Evolutionary conservation across 2,113 vertebrate genomes (phyloP).

Genomic region (Chaenocephalus aceratus): DNA sequence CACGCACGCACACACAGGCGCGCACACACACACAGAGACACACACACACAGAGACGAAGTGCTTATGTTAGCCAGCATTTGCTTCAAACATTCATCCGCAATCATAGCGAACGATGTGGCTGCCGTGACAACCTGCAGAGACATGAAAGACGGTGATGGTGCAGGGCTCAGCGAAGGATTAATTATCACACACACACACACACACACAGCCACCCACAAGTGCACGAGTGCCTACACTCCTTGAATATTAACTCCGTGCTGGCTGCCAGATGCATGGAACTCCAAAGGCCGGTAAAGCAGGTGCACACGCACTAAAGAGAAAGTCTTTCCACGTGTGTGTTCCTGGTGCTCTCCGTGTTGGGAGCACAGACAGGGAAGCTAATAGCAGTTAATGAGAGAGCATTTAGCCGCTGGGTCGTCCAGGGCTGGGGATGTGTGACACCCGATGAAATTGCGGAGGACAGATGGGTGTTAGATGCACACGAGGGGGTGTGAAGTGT

Average conservation of each 20-base stretch:
- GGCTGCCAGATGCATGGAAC: constrained; percentile 13
- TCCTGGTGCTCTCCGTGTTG: too few relatives aligned
- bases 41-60: too few relatives aligned
- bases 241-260: constrained; percentile 49
- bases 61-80: constrained; percentile 24
- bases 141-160: constrained; percentile 25
- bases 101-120: background rate
- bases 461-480: constrained; percentile 34
- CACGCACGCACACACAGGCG: too few relatives aligned
- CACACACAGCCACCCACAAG: background rate
- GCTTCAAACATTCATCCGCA: constrained; percentile 40
- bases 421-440: constrained; percentile 32
- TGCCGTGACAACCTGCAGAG: constrained; percentile 35
- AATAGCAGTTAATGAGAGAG: constrained; percentile 44
- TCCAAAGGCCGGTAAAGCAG: constrained; percentile 26
- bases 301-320: background rate
- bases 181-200: background rate
- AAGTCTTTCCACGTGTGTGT: too few relatives aligned
- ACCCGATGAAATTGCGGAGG: constrained; percentile 39
- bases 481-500: constrained; percentile 29
- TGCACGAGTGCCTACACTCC: too few relatives aligned
- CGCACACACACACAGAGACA: too few relatives aligned
- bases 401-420: constrained; percentile 23
- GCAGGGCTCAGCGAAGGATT: constrained; percentile 18
- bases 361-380: too few relatives aligned